These are phyloP conservation scores for Bubo bubo DNA, from an alignment of 2,113 vertebrate species.

Conservation along the genomic window DNA sequence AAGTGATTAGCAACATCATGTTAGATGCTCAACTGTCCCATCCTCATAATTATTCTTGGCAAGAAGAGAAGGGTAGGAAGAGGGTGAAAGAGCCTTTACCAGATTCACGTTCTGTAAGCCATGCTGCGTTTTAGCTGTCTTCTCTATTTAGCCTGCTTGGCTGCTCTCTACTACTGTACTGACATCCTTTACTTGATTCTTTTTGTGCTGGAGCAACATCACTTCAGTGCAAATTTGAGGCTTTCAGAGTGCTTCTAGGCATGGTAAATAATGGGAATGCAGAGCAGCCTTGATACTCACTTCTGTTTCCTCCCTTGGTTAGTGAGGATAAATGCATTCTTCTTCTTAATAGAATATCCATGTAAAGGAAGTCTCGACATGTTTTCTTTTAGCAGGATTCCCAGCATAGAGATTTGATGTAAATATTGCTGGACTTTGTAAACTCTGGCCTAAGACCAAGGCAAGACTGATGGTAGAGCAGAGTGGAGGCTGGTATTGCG, in stretches of 20 bases:
- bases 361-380: neutral
- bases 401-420: neutral
- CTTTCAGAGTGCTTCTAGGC: neutral
- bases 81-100: neutral
- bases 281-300: neutral
- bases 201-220: neutral
- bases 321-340: neutral
- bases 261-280: neutral
- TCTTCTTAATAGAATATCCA: neutral
- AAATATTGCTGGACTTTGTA: neutral
- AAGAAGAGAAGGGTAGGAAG: neutral
- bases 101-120: neutral
- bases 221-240: neutral
- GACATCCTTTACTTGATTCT: neutral
- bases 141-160: neutral
- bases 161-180: neutral
- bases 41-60: accelerated
- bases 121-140: neutral
- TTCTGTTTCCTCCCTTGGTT: neutral
- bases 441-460: neutral
- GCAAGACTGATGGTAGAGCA: neutral
- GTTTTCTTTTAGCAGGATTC: neutral
- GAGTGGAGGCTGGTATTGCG: neutral
- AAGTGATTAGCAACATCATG: neutral
- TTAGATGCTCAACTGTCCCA: neutral